phyloP scores from a whole-genome alignment of 2,888 invertebrate genomes.

The Rambutsinella grinnellia region DNA sequence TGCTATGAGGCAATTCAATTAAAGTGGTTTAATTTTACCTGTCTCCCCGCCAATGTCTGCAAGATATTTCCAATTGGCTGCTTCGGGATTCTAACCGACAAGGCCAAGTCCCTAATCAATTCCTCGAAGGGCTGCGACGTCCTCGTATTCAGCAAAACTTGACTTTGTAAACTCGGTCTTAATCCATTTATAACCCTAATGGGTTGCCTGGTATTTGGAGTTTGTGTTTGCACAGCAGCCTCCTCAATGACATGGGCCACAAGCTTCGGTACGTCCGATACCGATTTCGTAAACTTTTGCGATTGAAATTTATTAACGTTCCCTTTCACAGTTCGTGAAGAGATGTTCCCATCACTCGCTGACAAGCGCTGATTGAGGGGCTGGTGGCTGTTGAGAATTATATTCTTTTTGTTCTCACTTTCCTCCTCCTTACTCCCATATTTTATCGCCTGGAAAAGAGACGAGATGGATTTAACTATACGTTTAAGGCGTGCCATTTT shows the following conservation, averaged over 20 bases:
- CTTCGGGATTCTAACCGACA: conserved; percentile 79
- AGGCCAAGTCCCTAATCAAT: conserved; percentile 91
- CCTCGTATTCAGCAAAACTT: conserved; percentile 89
- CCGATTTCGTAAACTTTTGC: conserved; percentile 26
- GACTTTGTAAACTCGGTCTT: conserved; percentile 91
- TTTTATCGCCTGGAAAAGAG: conserved; percentile 62
- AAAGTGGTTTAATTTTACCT: conserved; percentile 81
- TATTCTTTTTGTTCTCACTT: conserved; percentile 2
- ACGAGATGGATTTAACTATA: conserved; percentile 49
- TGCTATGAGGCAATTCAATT: too few relatives aligned
- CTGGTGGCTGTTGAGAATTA: conserved; percentile 1
- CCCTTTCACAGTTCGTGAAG: not conserved
- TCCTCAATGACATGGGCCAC: conserved; percentile 56
- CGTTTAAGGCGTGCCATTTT: conserved; percentile 47
- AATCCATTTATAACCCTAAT: conserved; percentile 94
- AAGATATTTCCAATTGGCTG: conserved; percentile 89
- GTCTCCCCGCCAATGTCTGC: conserved; percentile 92
- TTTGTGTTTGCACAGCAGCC: conserved; percentile 71
- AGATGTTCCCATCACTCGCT: conserved; percentile 40
- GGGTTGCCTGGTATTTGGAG: conserved; percentile 82
- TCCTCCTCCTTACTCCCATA: conserved; percentile 47
- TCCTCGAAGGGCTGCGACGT: conserved; percentile 96
- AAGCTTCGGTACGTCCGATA: conserved; percentile 49
- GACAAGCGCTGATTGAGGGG: conserved; percentile 24
- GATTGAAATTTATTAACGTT: not conserved